Base-by-base conservation (phyloP, 2,888 invertebrate species). In the Agriotes lineatus region DNA sequence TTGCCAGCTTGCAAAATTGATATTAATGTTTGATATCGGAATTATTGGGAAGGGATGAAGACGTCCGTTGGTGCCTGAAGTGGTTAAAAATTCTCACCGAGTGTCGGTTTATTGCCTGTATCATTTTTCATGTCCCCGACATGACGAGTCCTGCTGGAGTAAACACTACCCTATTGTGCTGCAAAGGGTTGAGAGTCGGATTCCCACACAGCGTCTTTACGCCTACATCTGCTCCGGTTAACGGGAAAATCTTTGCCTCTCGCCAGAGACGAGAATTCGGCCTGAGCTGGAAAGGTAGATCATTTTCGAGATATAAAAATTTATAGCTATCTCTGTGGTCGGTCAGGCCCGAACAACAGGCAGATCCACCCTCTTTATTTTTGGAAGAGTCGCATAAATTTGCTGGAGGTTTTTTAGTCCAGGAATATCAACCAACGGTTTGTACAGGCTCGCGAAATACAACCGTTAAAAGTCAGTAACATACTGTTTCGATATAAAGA, bases 21-120 rank as follows among this genome's bases (percentile, higher is more conserved):
- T 80, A 79, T 76, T 80, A 81, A 81, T 82, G 76, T 74, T 71
- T 74, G 75, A 76, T 75, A 74, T 77, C 65, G 73, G 30, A 56
- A 62, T 71, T 64, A 75, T 75, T 66, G 37, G 35, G 4, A 14
- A 25, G n/a, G 19, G 25, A 48, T 16, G 7, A 42, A 42, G 42
- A 12, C 14, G 22, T 33, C 18, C 10, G 39, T 56, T 56, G 39
- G 20, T 30, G n/a, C n/a, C n/a, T 19, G 1, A 22, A 39, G n/a
- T 52, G 14, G 10, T 33, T 7, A 4, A 22, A 42, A 19, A 18
- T 52, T 50, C 50, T 33, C 33, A 52, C 33, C 10, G 14, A 30
- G n/a, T 14, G 9, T 2, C 33, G 10, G 9, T 20, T 48, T 48
- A 48, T 48, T 48, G 10, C 48, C 48, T 12, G 44, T 56, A 56